Evolutionary conservation across 2,888 invertebrate genomes (phyloP).

Genomic region (Diaphora mendica): DNA sequence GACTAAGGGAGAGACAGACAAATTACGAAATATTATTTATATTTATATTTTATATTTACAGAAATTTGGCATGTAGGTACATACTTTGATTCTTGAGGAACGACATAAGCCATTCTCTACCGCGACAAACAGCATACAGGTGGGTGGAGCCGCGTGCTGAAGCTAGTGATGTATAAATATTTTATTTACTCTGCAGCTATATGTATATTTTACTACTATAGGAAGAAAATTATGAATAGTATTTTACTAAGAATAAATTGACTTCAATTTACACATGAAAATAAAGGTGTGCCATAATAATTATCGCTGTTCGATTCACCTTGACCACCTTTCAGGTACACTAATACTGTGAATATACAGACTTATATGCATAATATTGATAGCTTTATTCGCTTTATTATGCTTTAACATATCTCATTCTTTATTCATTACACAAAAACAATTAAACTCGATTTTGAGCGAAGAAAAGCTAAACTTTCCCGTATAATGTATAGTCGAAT

Average conservation of each 20-base stretch:
- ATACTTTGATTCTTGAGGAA: too few species aligned
- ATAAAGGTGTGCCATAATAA: constrained; percentile 8
- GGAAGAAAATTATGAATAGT: not conserved
- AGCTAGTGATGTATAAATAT: too few species aligned
- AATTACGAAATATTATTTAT: too few species aligned
- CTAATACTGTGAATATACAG: not conserved
- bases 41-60: too few species aligned
- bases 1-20: too few species aligned
- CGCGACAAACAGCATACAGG: too few species aligned
- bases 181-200: too few species aligned
- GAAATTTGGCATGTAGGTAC: too few species aligned
- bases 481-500: too few species aligned
- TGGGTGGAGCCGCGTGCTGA: too few species aligned
- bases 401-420: not conserved
- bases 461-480: too few species aligned
- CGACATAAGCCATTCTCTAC: too few species aligned
- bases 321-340: constrained; percentile 12
- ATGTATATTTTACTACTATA: not conserved
- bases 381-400: not conserved
- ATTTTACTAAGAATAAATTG: not conserved
- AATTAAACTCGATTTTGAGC: not conserved
- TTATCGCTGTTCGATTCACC: constrained; percentile 13
- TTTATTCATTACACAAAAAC: not conserved
- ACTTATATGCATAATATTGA: not conserved
- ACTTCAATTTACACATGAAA: constrained; percentile 1